A percentile compares a stretch with the other conserved stretches of the same genome.
Evolutionary conservation across 2,113 vertebrate genomes (phyloP).

Genomic region (Tachycineta bicolor): DNA sequence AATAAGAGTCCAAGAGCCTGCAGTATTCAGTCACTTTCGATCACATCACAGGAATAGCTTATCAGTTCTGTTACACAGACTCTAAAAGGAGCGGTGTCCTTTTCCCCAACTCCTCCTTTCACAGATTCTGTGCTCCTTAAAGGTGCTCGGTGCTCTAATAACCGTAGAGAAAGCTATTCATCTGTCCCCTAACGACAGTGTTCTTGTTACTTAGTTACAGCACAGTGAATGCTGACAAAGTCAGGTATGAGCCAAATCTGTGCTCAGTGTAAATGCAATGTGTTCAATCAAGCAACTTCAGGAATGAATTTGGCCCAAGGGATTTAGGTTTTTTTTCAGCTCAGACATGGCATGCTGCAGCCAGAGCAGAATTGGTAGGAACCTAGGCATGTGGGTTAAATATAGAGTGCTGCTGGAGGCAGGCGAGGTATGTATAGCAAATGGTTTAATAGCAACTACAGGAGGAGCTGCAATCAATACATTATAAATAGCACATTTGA

Average conservation of each 20-base stretch:
- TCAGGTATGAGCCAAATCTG: constrained; percentile 43
- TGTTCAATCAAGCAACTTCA: constrained; percentile 13
- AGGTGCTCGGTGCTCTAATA: constrained; percentile 49
- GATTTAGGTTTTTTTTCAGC: constrained; percentile 35
- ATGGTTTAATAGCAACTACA: not conserved
- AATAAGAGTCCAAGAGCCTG: constrained; percentile 44
- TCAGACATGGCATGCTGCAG: not conserved
- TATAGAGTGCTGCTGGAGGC: constrained; percentile 4
- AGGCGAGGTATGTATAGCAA: not conserved
- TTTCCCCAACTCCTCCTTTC: constrained; percentile 44
- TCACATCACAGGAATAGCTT: constrained; percentile 62
- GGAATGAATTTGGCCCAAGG: constrained; percentile 41
- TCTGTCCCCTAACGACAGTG: constrained; percentile 4
- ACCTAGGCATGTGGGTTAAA: constrained; percentile 10
- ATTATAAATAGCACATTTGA: not conserved
- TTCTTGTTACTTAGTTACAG: constrained; percentile 64
- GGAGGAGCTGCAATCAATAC: not conserved
- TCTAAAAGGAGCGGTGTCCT: constrained; percentile 49
- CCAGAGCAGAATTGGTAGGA: not conserved
- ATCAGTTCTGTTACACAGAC: constrained; percentile 22
- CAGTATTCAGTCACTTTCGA: constrained; percentile 54
- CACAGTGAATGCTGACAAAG: constrained; percentile 38
- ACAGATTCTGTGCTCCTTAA: constrained; percentile 34
- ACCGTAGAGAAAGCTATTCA: constrained; percentile 5
- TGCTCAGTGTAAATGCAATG: not conserved